These are phyloP conservation scores for Polia nebulosa DNA, from an alignment of 2,888 invertebrate genomes.

Conservation along the genomic window DNA sequence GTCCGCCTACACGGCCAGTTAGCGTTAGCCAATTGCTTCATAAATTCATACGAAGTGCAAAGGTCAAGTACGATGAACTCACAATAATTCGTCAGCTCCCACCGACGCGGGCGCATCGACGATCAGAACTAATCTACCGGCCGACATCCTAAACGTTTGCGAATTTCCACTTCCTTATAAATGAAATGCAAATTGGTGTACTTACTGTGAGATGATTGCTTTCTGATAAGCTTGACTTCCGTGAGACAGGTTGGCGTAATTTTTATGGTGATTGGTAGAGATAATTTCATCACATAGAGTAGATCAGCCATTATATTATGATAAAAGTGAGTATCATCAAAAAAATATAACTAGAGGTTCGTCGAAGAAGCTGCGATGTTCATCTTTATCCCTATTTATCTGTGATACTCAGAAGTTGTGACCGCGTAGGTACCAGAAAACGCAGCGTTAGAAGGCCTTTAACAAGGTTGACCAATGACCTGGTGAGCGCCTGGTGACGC, in stretches of 20 bases:
- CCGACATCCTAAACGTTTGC: conserved; percentile 62
- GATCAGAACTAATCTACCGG: conserved; percentile 59
- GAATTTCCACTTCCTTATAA: conserved; percentile 64
- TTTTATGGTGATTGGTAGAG: not conserved
- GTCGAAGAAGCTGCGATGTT: too few species aligned
- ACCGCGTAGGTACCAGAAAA: not conserved
- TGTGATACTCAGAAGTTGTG: too few species aligned
- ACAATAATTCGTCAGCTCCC: conserved; percentile 75
- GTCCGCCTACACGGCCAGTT: conserved; percentile 65
- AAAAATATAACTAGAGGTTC: too few species aligned
- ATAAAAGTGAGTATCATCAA: not conserved
- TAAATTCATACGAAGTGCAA: conserved; percentile 76
- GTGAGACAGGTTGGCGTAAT: conserved; percentile 9
- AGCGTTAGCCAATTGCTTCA: conserved; percentile 68
- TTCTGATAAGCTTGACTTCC: conserved; percentile 8
- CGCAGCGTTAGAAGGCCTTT: not conserved
- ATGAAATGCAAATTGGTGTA: conserved; percentile 43
- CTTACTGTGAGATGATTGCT: conserved; percentile 23
- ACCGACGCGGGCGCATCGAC: conserved; percentile 50
- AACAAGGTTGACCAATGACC: not conserved
- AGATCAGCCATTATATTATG: not conserved
- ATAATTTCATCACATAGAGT: conserved; percentile 1
- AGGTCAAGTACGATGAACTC: conserved; percentile 87
- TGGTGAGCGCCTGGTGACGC: not conserved
- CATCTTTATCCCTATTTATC: too few species aligned